Base-by-base conservation (phyloP, 2,888 invertebrate genomes). In the Alcis repandata region DNA sequence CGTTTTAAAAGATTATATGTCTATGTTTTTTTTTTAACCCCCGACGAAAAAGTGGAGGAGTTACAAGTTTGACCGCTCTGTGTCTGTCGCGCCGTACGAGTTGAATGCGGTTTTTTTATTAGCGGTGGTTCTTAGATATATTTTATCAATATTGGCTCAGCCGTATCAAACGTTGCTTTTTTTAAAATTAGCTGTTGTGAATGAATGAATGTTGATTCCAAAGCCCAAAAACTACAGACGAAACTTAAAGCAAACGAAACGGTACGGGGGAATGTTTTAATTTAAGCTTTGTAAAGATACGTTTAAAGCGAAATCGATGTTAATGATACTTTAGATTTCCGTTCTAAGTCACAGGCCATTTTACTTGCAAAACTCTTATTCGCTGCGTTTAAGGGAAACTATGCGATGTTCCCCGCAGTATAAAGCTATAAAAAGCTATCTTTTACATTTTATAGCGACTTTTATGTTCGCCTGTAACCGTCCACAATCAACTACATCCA, bases 401-500 rank as follows among this genome's bases (percentile, higher is more conserved):
- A 70, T 60, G 64, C 67, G 62, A 63, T 69, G 67, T 69, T 67
- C 65, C 53, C 27, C 62, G 67, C 66, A 64, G 63, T 60, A 71
- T 73, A 63, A 70, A 62, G 69, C 71, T 70, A 71, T 73, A 69
- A 71, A 72, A 71, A 66, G 63, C 67, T 73, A 71, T 73, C 71
- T 73, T 71, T 70, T 71, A 68, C 65, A 69, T 73, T 73, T 73
- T 71, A 73, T 73, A 70, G 71, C 68, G 54, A 71, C 71, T 70
- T 73, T 73, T 73, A 73, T 71, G 71, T 68, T 57, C 59, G 65
- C 51, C 57, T 68, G 68, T 68, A 68, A 71, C 73, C 65, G 68
- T 69, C 69, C 68, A 70, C 67, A 71, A 73, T 73, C 71, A 71
- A 70, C 71, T 67, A 66, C 67, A 67, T 53, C 67, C 59, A 63